Evolutionary conservation across 2,113 vertebrate genomes (phyloP).

Genomic region (Sorex araneus): DNA sequence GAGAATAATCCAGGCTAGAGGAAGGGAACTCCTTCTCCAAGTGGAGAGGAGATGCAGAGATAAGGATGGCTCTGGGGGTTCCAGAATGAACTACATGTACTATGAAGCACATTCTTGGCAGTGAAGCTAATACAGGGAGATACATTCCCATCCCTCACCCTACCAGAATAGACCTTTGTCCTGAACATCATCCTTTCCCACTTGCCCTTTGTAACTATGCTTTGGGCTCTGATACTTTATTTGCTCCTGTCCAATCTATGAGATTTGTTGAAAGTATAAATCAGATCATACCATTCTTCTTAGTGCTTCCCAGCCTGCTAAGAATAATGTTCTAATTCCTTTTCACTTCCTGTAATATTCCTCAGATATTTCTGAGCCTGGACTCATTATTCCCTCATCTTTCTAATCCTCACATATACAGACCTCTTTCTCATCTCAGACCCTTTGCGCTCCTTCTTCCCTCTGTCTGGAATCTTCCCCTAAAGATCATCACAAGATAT

Average conservation of each 20-base stretch:
- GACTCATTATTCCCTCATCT: background rate
- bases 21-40: background rate
- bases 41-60: background rate
- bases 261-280: background rate
- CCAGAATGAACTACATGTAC: rapidly evolving
- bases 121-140: background rate
- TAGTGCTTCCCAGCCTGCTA: background rate
- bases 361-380: too few relatives aligned
- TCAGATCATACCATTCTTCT: background rate
- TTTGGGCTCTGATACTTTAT: background rate
- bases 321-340: background rate
- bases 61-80: background rate
- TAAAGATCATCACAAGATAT: background rate
- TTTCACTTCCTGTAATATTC: too few relatives aligned
- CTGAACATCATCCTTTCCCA: background rate
- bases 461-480: background rate
- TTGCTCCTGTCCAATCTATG: background rate
- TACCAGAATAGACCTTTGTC: background rate
- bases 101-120: background rate
- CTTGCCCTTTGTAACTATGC: too few relatives aligned
- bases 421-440: background rate
- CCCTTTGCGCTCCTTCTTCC: background rate
- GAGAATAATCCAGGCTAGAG: background rate
- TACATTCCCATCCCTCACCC: background rate
- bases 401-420: background rate